Conservation (phyloP, 1,140 invertebrate species). For the Drosophila ananassae region DNA sequence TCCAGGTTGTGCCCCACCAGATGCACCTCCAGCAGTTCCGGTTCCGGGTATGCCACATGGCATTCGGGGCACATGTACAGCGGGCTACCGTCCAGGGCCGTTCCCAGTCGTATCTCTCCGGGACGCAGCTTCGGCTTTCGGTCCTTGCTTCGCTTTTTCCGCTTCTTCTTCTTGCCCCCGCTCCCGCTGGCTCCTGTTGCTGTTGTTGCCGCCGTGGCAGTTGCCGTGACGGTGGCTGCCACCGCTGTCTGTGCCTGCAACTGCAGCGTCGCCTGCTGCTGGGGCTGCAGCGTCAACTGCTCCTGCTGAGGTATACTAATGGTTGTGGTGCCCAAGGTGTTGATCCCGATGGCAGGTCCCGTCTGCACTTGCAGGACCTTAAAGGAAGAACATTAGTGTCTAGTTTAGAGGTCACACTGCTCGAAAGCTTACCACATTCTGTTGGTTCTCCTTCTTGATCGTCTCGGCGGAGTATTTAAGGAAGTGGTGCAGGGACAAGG, state of each 20-base stretch:
- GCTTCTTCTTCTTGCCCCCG: slow-evolving; percentile 90
- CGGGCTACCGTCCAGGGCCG: slow-evolving; percentile 92
- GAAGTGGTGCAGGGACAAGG: slow-evolving; percentile 92
- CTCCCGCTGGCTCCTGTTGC: slow-evolving; percentile 84
- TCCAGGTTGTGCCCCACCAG: slow-evolving; percentile 91
- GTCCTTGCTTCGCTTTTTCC: slow-evolving; percentile 91
- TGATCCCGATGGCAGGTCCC: slow-evolving; percentile 79
- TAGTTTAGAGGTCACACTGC: neutral
- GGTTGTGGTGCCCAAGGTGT: slow-evolving; percentile 79
- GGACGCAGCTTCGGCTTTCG: slow-evolving; percentile 92
- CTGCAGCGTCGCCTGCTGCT: slow-evolving; percentile 59
- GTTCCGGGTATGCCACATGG: slow-evolving; percentile 93
- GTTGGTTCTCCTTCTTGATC: slow-evolving; percentile 88
- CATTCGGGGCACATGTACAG: slow-evolving; percentile 94
- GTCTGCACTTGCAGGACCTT: slow-evolving; percentile 82
- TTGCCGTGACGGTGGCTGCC: slow-evolving; percentile 32
- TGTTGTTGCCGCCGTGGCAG: slow-evolving; percentile 37
- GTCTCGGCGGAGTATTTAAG: slow-evolving; percentile 92
- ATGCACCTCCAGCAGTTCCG: slow-evolving; percentile 92
- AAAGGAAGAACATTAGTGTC: neutral
- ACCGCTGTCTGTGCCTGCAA: slow-evolving; percentile 62
- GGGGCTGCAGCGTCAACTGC: slow-evolving; percentile 63
- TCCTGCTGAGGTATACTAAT: slow-evolving; percentile 82
- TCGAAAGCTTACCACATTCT: slow-evolving; percentile 73
- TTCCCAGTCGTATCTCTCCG: slow-evolving; percentile 92